Percentiles rank a stretch among this genome's conserved stretches.
These are phyloP conservation scores for Ctena decussata DNA, from an alignment of 2,888 invertebrate species.

Conservation along the genomic window DNA sequence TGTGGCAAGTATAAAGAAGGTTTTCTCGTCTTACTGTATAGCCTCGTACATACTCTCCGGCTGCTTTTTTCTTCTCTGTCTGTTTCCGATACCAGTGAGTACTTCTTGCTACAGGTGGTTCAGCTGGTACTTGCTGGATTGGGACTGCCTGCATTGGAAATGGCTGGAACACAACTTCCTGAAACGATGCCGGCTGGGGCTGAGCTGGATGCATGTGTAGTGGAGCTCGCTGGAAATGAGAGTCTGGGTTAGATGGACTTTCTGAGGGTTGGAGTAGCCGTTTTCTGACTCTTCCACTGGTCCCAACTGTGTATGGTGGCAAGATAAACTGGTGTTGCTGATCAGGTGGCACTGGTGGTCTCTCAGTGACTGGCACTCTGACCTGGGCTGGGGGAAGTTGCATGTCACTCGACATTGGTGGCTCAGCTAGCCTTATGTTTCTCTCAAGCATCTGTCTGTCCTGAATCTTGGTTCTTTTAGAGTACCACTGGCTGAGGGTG, in stretches of 20 bases:
- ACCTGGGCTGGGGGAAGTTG: constrained; percentile 8
- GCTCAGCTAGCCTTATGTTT: constrained; percentile 21
- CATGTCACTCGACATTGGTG: constrained; percentile 12
- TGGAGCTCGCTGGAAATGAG: background rate
- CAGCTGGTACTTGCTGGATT: background rate
- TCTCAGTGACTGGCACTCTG: background rate
- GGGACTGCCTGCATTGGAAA: background rate
- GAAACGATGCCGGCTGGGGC: background rate
- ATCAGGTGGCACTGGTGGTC: constrained; percentile 6
- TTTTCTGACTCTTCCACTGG: background rate
- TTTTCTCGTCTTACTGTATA: background rate
- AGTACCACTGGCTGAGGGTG: constrained; percentile 29
- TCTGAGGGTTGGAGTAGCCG: background rate
- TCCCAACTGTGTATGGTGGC: constrained; percentile 7
- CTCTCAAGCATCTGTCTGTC: constrained; percentile 42
- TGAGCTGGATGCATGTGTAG: background rate
- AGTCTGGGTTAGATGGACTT: background rate
- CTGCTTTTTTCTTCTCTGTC: background rate
- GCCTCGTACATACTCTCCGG: constrained; percentile 16
- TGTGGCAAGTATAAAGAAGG: constrained; percentile 18
- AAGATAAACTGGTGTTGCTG: constrained; percentile 7
- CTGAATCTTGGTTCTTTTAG: constrained; percentile 12
- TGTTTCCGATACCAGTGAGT: constrained; percentile 26
- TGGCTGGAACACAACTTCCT: background rate
- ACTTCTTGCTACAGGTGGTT: background rate